Base-by-base conservation (phyloP, 53 echinoderm and acorn worm genomes). In the Luidia sarsii region DNA sequence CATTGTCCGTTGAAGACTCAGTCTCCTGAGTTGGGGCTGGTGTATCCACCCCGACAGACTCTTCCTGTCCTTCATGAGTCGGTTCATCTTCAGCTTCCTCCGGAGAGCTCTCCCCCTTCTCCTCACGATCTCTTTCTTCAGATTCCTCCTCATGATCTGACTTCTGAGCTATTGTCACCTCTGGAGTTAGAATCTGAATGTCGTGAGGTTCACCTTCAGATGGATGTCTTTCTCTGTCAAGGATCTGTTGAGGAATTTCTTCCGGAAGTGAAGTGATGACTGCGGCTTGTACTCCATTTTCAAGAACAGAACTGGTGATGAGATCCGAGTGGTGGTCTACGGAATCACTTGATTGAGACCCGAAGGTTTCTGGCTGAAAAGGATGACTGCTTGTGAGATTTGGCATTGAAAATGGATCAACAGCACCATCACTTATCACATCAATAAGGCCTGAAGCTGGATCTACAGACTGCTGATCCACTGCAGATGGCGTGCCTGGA, bases 1-100 rank as follows among this genome's bases (percentile, higher is more conserved):
- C 70, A 80, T 53, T 37, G 0, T n/a, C 65, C 49, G 19, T 13
- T 13, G 31, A 20, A 30, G 0, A 60, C 43, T 64, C 50, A 7
- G 30, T 7, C 57, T 56, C 57, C 16, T 37, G 39, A 29, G 36
- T 35, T 77, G 43, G 24, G 9, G 59, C 7, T 19, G 10, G 8
- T 36, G 16, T n/a, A n/a, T 34, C 33, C 5, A 38, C 61, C 28
- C 4, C 55, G 9, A 19, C 43, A 15, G 16, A 7, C 15, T 72
- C 36, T n/a, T 85, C 67, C 18, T 33, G 31, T 31, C 18, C 79
- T 45, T 86, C 86, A 65, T 63, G 85, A 34, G 24, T 39, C 75
- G 52, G 37, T 19, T 50, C 54, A 38, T 65, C 64, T 28, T 63
- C 54, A 38, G 28, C 33, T n/a, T n/a, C n/a, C n/a, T n/a, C n/a